Conservation (phyloP, 2,888 invertebrate genomes). For the Ochlodes sylvanus region DNA sequence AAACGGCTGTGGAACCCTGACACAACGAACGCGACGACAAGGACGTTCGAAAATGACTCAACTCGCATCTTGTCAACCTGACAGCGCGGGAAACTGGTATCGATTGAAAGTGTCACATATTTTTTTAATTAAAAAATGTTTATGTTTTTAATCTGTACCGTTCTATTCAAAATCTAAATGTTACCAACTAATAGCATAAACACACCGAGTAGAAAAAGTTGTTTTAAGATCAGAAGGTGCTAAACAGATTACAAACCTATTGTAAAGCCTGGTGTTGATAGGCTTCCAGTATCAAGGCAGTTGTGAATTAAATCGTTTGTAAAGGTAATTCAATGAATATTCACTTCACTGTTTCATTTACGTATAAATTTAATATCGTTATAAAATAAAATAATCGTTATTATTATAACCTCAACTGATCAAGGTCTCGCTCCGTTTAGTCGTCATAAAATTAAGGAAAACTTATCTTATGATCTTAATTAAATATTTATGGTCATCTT, state of each 20-base stretch:
- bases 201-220: background rate
- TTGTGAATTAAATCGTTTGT: background rate
- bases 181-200: background rate
- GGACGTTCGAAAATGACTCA: constrained; percentile 63
- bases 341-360: background rate
- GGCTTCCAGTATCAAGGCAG: constrained; percentile 2
- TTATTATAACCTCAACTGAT: too few relatives aligned
- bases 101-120: constrained; percentile 16
- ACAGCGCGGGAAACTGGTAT: constrained; percentile 38
- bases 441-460: too few relatives aligned
- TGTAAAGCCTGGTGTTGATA: constrained; percentile 4
- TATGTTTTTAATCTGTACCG: too few relatives aligned
- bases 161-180: too few relatives aligned
- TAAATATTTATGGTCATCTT: too few relatives aligned
- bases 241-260: constrained; percentile 1
- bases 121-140: background rate
- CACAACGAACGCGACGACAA: constrained; percentile 49
- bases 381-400: too few relatives aligned
- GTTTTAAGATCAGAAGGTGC: background rate
- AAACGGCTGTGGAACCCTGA: constrained; percentile 51
- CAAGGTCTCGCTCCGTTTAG: too few relatives aligned
- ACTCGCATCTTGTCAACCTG: constrained; percentile 46
- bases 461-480: too few relatives aligned
- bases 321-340: background rate
- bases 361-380: background rate